phyloP scores from a whole-genome alignment of 2,797 vertebrate genomes.

The Uromys caudimaculatus region DNA sequence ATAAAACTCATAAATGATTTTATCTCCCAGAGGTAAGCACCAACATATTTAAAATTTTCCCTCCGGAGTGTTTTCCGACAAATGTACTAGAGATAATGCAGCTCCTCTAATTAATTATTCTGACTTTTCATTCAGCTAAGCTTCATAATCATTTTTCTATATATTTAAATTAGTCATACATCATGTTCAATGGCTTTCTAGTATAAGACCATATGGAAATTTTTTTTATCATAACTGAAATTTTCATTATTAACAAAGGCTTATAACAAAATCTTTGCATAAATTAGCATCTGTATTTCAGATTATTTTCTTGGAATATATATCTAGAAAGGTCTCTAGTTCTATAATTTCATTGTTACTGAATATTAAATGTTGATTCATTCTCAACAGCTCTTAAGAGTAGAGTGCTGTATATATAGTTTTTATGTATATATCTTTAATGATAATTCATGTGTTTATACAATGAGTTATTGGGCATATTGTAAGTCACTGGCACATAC shows the following conservation, averaged over 20 bases:
- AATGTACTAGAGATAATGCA: not conserved
- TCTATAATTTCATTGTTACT: not conserved
- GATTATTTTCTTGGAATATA: not conserved
- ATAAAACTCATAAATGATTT: constrained; percentile 24
- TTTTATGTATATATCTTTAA: not conserved
- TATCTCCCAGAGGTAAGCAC: constrained; percentile 31
- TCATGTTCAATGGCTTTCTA: constrained; percentile 38
- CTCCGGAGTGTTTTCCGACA: constrained; percentile 29
- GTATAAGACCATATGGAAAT: constrained; percentile 56
- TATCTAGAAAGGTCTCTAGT: not conserved
- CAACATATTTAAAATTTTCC: constrained; percentile 11
- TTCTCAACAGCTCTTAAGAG: constrained; percentile 20
- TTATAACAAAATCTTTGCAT: constrained; percentile 44
- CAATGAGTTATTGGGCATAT: not conserved
- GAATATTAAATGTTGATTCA: constrained; percentile 36
- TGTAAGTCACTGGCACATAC: not conserved
- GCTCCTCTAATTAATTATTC: not conserved
- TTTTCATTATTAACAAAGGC: constrained; percentile 67
- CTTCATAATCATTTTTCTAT: constrained; percentile 43
- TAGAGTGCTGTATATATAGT: not conserved
- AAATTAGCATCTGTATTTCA: constrained; percentile 57
- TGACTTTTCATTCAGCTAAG: constrained; percentile 2
- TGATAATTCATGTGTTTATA: not conserved
- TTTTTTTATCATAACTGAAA: constrained; percentile 34
- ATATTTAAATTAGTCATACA: constrained; percentile 60